phyloP scores from a whole-genome alignment of 2,113 vertebrate species.

The Nicator chloris region DNA sequence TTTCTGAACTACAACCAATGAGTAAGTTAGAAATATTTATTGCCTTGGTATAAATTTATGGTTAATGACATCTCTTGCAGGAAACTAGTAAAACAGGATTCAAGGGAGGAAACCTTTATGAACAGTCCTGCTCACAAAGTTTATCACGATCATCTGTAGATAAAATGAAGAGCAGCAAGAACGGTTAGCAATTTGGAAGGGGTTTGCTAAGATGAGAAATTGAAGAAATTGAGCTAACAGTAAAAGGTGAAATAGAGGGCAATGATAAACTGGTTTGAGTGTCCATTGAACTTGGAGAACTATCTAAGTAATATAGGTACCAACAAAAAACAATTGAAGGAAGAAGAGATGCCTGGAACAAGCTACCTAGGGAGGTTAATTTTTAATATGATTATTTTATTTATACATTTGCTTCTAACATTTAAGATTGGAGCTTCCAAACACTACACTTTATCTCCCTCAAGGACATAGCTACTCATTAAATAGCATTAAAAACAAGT shows the following conservation, averaged over 20 bases:
- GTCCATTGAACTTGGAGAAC: neutral
- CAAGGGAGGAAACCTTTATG: neutral
- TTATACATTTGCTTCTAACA: neutral
- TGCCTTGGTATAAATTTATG: neutral
- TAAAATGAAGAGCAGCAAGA: neutral
- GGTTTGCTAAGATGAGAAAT: neutral
- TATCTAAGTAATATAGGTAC: neutral
- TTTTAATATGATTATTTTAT: constrained; percentile 17
- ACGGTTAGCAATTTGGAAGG: neutral
- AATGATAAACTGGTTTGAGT: neutral
- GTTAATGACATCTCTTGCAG: neutral
- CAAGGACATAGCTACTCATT: neutral
- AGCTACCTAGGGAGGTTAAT: neutral
- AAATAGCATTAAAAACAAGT: neutral
- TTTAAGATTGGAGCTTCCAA: neutral
- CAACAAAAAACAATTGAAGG: neutral
- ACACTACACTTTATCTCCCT: neutral
- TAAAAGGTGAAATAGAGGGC: neutral
- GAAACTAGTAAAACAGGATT: neutral
- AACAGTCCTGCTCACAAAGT: neutral
- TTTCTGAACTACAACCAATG: neutral
- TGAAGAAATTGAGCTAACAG: neutral
- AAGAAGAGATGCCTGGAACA: neutral
- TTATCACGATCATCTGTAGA: neutral
- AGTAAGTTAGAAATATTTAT: neutral